A percentile compares a stretch with the other conserved stretches of the same genome.
phyloP scores from a whole-genome alignment of 1,140 invertebrate genomes.

The Drosophila saltans region DNA sequence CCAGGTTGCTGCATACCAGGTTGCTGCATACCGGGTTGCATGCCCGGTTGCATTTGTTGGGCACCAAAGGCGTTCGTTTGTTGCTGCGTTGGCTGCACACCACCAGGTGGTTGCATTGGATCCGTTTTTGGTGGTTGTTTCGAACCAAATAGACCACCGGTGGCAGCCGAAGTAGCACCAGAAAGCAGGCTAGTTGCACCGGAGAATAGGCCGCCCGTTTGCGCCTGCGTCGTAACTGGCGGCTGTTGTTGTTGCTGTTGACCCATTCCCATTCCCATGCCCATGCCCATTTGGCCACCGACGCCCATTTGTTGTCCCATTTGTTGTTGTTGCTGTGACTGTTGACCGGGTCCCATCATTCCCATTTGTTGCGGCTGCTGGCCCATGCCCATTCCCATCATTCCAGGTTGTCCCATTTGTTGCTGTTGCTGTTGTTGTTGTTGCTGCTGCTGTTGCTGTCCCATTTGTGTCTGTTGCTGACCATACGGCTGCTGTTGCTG shows the following conservation, averaged over 20 bases:
- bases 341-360: conserved; percentile 49
- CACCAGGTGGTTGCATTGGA: conserved; percentile 82
- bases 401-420: conserved; percentile 72
- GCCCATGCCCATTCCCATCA: conserved; percentile 50
- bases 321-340: conserved; percentile 80
- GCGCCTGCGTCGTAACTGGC: conserved; percentile 71
- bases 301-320: conserved; percentile 29
- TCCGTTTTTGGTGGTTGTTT: conserved; percentile 83
- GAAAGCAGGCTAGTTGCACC: conserved; percentile 82
- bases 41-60: conserved; percentile 54
- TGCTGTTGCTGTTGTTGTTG: conserved; percentile 28
- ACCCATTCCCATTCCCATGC: conserved; percentile 49
- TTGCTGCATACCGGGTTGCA: conserved; percentile 68
- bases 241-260: conserved; percentile 82
- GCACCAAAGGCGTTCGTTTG: conserved; percentile 82
- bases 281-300: conserved; percentile 62
- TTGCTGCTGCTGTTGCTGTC: conserved; percentile 73
- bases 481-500: conserved; percentile 79
- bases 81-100: conserved; percentile 83
- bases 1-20: conserved; percentile 80
- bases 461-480: conserved; percentile 81
- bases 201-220: conserved; percentile 80
- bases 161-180: conserved; percentile 83
- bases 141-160: conserved; percentile 83
- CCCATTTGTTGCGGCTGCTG: conserved; percentile 73